Percentiles rank a stretch among this genome's conserved stretches.
Conservation (phyloP, 2,888 invertebrate genomes). For the Tenthredo notha region DNA sequence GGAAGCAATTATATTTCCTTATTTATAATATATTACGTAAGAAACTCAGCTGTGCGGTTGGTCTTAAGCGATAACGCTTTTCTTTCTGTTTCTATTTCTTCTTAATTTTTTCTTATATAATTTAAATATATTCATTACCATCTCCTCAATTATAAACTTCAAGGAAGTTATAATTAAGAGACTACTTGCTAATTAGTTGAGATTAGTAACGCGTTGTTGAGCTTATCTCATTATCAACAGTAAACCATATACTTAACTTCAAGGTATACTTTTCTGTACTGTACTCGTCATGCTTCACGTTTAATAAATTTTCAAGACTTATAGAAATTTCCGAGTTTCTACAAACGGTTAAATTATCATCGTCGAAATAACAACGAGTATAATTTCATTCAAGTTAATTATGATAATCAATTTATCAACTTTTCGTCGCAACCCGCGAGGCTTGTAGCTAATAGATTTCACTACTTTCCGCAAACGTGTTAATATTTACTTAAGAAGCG, state of each 20-base stretch:
- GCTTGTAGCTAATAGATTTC: neutral
- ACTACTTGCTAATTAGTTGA: conserved; percentile 15
- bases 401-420: neutral
- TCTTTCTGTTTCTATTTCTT: neutral
- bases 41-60: neutral
- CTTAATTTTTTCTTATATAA: neutral
- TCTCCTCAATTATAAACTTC: neutral
- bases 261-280: neutral
- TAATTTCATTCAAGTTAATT: neutral
- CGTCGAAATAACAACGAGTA: neutral
- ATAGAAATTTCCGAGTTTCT: neutral
- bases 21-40: neutral
- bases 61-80: neutral
- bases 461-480: neutral
- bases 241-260: neutral
- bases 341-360: too few species aligned
- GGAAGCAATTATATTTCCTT: conserved; percentile 17
- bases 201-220: conserved; percentile 23
- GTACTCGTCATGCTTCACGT: neutral
- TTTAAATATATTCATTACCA: neutral
- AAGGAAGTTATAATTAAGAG: conserved; percentile 31
- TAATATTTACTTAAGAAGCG: neutral
- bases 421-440: neutral
- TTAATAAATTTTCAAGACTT: neutral
- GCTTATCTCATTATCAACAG: neutral